phyloP scores from a whole-genome alignment of 2,888 invertebrate genomes.

The Tanaodytes sp. region DNA sequence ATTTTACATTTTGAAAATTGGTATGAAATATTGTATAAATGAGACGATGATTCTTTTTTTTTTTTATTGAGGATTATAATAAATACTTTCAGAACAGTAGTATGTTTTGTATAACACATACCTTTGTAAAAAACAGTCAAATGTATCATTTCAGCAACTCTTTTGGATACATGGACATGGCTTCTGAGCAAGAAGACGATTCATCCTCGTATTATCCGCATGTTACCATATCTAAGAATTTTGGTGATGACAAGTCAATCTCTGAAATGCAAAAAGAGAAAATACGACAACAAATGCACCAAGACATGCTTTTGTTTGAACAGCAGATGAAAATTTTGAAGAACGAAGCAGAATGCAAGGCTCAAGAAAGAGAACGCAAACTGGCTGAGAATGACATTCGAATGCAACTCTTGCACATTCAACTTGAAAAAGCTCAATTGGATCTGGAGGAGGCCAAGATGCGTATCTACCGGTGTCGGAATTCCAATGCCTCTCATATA shows the following conservation, averaged over 20 bases:
- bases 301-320: conserved; percentile 37
- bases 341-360: conserved; percentile 22
- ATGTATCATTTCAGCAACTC: neutral
- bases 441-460: conserved; percentile 40
- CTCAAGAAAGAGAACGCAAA: conserved; percentile 28
- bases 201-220: no score
- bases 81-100: no score
- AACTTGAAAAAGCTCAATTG: conserved; percentile 44
- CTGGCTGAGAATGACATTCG: conserved; percentile 19
- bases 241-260: conserved; percentile 16
- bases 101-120: no score
- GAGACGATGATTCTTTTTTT: no score
- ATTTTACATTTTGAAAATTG: no score
- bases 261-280: conserved; percentile 36
- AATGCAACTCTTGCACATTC: conserved; percentile 33
- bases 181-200: neutral
- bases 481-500: conserved; percentile 23
- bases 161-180: conserved; percentile 2
- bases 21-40: no score
- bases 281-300: conserved; percentile 33
- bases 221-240: no score
- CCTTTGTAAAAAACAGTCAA: no score
- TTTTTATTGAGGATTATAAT: no score
- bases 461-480: conserved; percentile 26
- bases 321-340: conserved; percentile 38